Conservation (phyloP, 2,113 vertebrate genomes). For the Jaculus jaculus region DNA sequence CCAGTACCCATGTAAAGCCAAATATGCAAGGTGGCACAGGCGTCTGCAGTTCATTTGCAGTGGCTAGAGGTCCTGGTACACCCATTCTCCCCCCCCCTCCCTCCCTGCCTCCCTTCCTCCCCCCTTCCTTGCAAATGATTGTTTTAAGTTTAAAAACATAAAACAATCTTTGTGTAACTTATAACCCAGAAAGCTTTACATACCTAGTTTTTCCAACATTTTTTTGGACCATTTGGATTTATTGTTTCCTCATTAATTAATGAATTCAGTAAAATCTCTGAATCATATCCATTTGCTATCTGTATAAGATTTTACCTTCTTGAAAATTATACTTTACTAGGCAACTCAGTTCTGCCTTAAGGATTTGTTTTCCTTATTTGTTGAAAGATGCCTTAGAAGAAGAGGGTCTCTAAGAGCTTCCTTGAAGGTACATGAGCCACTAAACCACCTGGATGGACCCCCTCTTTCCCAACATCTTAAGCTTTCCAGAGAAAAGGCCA, state of each 20-base stretch:
- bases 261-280: constrained; percentile 15
- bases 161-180: background rate
- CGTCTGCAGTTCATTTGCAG: too few relatives aligned
- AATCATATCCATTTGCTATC: background rate
- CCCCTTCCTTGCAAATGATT: background rate
- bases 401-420: background rate
- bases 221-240: constrained; percentile 14
- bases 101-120: too few relatives aligned
- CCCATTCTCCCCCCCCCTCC: too few relatives aligned
- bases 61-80: too few relatives aligned
- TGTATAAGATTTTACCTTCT: constrained; percentile 17
- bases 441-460: background rate
- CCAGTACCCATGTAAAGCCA: too few relatives aligned
- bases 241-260: constrained; percentile 37
- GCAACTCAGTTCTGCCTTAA: background rate
- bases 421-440: constrained; percentile 4
- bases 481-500: constrained; percentile 2
- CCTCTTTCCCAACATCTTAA: background rate
- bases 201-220: background rate
- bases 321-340: constrained; percentile 26
- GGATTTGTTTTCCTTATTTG: background rate
- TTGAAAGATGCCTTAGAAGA: constrained; percentile 14
- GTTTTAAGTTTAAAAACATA: background rate
- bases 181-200: background rate
- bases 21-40: too few relatives aligned